These are phyloP conservation scores for Leptopilina clavipes DNA, from an alignment of 1,140 invertebrate species.

Conservation along the genomic window DNA sequence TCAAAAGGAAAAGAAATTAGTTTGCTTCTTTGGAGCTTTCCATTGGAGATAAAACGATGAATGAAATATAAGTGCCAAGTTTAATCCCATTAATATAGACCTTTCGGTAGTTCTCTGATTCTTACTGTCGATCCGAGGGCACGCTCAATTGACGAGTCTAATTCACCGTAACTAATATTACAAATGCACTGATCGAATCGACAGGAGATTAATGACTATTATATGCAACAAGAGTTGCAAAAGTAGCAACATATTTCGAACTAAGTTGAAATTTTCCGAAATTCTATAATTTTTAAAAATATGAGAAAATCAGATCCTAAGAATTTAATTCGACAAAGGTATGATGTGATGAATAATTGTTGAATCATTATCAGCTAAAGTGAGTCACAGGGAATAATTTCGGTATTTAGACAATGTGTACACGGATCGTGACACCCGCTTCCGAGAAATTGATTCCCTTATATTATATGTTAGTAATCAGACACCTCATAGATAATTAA, in stretches of 20 bases:
- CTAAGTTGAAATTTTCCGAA: too few relatives aligned
- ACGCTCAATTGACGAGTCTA: constrained; percentile 44
- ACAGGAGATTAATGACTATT: too few relatives aligned
- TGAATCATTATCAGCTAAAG: constrained; percentile 13
- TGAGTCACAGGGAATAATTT: constrained; percentile 34
- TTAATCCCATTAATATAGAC: constrained; percentile 5
- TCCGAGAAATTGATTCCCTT: constrained; percentile 1
- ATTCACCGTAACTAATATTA: constrained; percentile 47
- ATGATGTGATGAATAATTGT: background rate
- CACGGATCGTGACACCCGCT: constrained; percentile 9
- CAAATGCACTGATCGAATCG: constrained; percentile 39
- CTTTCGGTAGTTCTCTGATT: background rate
- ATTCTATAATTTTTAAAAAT: too few relatives aligned
- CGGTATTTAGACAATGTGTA: constrained; percentile 15
- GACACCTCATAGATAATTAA: constrained; percentile 22
- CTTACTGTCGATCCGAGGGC: constrained; percentile 1
- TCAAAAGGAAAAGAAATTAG: background rate
- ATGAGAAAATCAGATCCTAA: too few relatives aligned
- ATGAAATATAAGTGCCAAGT: constrained; percentile 8
- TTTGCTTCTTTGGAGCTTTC: too few relatives aligned
- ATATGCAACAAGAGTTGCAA: too few relatives aligned
- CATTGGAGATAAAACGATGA: background rate
- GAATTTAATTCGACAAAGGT: too few relatives aligned
- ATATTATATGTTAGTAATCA: constrained; percentile 5
- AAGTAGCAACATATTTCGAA: too few relatives aligned